Evolutionary conservation across 2,113 vertebrate genomes (phyloP), one percentile per base, ranked within the genome.

Genomic region (Pelusios castaneus): DNA sequence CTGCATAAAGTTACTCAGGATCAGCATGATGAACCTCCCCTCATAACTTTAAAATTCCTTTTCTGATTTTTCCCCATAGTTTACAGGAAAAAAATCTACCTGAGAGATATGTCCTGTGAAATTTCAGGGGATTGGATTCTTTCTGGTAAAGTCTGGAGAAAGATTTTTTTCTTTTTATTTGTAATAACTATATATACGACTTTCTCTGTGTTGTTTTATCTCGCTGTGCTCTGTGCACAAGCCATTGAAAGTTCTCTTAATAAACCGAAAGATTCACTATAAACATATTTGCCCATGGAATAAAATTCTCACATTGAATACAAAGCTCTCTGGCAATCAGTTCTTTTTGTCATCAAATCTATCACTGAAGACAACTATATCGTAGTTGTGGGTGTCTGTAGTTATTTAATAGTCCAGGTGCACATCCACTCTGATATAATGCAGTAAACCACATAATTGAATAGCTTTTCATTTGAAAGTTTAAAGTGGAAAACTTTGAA

Each of bases 371-470:
- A 1, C 52, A 34, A 2, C 3, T 38, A 45, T 87, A 75, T 80
- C 17, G 0, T 5, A 93, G 38, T 76, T 7, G 67, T 38, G 60
- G 10, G 1, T 34, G 21, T 82, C 87, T 24, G 6, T 21, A 78
- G 3, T 58, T 67, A 31, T 84, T 80, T 82, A 84, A 45, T 16
- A 63, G 38, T n/a, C 16, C 49, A 84, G 6, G 5, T 91, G 22
- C 76, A 86, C 91, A 93, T 84, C 12, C 11, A 58, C 1, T 96
- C 84, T 78, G 27, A 82, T 80, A 19, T 43, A 80, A 88, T 78
- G 16, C 79, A 88, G 82, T 89, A 93, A 88, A 95, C 86, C 75
- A 47, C 86, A 60, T 82, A 89, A 89, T 5, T 91, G 19, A 90
- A 89, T 1, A 91, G 16, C 3, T 86, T 96, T 88, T 70, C 2